A percentile compares a stretch with the other conserved stretches of the same genome.
These are phyloP conservation scores for Alviniconcha strummeri DNA, from an alignment of 2,888 invertebrate genomes.

Conservation along the genomic window DNA sequence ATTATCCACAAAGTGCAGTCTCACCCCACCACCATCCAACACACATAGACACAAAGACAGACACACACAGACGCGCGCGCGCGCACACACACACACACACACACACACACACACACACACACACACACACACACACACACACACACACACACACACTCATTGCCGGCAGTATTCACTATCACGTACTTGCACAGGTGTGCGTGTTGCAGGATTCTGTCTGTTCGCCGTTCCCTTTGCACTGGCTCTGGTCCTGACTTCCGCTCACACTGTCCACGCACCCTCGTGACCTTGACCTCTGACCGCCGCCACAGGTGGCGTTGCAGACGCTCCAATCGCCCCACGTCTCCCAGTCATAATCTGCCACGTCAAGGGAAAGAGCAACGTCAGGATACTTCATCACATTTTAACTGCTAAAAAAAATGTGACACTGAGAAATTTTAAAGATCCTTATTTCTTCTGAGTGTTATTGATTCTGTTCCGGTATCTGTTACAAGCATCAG, in stretches of 20 bases:
- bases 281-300: slow-evolving; percentile 9
- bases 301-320: background rate
- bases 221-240: background rate
- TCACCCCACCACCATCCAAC: no score
- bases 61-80: no score
- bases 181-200: background rate
- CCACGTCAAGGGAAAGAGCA: no score
- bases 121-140: background rate
- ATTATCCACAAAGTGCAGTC: no score
- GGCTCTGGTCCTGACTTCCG: background rate
- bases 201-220: background rate
- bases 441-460: no score
- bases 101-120: slow-evolving; percentile 11
- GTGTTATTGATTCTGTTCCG: no score
- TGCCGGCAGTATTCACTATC: no score
- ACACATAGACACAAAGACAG: no score
- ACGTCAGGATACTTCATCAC: no score
- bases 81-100: background rate
- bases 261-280: background rate
- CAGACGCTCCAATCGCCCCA: background rate
- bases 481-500: no score
- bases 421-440: no score
- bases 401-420: no score
- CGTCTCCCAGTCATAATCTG: background rate
- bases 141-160: background rate